These are phyloP conservation scores for Botia kubotai DNA, from an alignment of 2,797 vertebrate genomes.

Conservation along the genomic window DNA sequence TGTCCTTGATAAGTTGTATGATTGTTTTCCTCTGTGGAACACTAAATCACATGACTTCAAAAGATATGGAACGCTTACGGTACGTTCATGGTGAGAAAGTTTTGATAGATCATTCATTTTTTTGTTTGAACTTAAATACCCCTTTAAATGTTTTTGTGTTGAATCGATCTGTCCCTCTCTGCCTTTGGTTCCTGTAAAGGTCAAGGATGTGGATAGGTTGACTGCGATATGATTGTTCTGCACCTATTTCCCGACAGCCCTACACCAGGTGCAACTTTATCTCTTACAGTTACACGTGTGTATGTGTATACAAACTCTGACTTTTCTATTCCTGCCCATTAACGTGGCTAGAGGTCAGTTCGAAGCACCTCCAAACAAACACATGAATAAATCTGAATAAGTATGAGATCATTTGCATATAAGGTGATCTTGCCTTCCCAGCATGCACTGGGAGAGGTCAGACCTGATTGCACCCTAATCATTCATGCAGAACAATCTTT, in stretches of 20 bases:
- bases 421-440: conserved; percentile 68
- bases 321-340: conserved; percentile 31
- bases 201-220: not conserved
- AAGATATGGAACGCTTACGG: no score
- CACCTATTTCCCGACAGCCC: conserved; percentile 18
- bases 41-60: no score
- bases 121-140: not conserved
- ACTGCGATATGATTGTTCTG: not conserved
- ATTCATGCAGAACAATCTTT: conserved; percentile 42
- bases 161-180: not conserved
- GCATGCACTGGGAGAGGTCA: conserved; percentile 65
- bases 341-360: conserved; percentile 68
- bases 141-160: not conserved
- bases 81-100: no score
- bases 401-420: conserved; percentile 72
- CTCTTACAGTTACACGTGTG: conserved; percentile 24
- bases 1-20: no score
- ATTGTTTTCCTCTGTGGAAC: no score
- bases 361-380: conserved; percentile 68
- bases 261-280: conserved; percentile 1
- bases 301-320: conserved; percentile 26
- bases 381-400: conserved; percentile 75
- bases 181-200: not conserved
- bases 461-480: conserved; percentile 32
- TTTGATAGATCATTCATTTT: no score